Base-by-base conservation (phyloP, 2,113 vertebrate genomes). In the Seriola rivoliana region DNA sequence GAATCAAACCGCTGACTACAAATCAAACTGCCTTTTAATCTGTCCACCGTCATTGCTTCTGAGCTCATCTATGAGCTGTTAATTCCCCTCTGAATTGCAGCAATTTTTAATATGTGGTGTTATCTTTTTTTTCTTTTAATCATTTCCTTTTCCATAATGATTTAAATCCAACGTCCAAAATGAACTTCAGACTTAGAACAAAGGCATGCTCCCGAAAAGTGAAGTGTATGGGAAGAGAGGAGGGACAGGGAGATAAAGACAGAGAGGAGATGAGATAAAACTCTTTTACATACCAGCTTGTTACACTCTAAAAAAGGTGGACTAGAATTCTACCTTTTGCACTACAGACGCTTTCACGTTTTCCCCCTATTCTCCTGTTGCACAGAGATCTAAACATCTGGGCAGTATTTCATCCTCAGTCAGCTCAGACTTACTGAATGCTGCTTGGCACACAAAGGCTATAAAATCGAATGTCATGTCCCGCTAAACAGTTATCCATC, bases 21-120 rank as follows among this genome's bases (percentile, higher is more conserved):
- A 77, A 84, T 80, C 67, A 80, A 77, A 73, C 58, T 13, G 59
- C 48, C 63, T 67, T 85, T 70, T 14, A 55, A 81, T 65, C 42
- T 77, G 5, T 42, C 44, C 25, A 36, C 32, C 36, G 9, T 78
- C 34, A 66, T 59, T 68, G 65, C 9, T 9, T 82, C 65, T 85
- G 62, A 78, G 74, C 59, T 80, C 58, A 72, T 85, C 38, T 71
- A 36, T 70, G 50, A 23, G 55, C 32, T 65, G n/a, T 64, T 59
- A 66, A 76, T 62, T 73, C 48, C 40, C 8, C 34, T 80, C 59
- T 79, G 65, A 78, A 60, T 72, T 36, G 60, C 29, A n/a, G 10
- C 42, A 50, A 16, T 78, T 40, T 67, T 60, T 19, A 55, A 80
- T 32, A 12, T 60, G 25, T 14, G 34, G 14, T 38, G 29, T 78